Evolutionary conservation across 2,113 vertebrate genomes (phyloP), one percentile per base, ranked within the genome.

Genomic region (Lanius collurio): DNA sequence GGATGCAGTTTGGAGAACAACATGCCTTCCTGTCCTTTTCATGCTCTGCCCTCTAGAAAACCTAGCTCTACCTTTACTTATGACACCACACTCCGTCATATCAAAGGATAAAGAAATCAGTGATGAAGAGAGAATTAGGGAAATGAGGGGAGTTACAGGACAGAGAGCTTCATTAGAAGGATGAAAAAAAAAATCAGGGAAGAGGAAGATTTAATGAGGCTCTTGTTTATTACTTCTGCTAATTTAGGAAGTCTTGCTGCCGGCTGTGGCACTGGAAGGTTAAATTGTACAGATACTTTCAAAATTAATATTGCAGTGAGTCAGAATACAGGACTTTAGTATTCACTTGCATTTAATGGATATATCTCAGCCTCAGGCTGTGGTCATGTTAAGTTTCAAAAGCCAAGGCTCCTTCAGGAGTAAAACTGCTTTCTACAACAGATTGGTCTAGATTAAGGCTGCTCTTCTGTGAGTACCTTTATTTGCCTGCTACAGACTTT

Each of bases 191-290:
- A 7, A 63, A 20, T 23, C 20, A 67, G 42, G 85, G 50, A 92
- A 94, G 68, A 83, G 31, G 31, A 70, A 86, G 64, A 84, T 91
- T 90, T 94, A 96, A 97, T 95, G 90, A 95, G 71, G 76, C 68
- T 95, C 50, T 68, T 97, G 94, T 94, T 97, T 97, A 92, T 96
- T 92, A 78, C 91, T 94, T 96, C 70, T 89, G 83, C 91, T 97
- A 95, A 96, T 96, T 95, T 91, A 75, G 71, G 83, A 83, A 97
- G 73, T 81, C 80, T 96, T 93, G 80, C 93, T 93, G 80, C 86
- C 78, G 86, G 73, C 94, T 94, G 80, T 91, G 91, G 68, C 83
- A 91, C 64, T 84, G 73, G 44, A 89, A 97, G 92, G 94, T 94
- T 96, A 94, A 94, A 91, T 84, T 81, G 73, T 83, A 89, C 64